These are phyloP conservation scores for Aporophyla lueneburgensis DNA, from an alignment of 2,888 invertebrate genomes.

Conservation along the genomic window DNA sequence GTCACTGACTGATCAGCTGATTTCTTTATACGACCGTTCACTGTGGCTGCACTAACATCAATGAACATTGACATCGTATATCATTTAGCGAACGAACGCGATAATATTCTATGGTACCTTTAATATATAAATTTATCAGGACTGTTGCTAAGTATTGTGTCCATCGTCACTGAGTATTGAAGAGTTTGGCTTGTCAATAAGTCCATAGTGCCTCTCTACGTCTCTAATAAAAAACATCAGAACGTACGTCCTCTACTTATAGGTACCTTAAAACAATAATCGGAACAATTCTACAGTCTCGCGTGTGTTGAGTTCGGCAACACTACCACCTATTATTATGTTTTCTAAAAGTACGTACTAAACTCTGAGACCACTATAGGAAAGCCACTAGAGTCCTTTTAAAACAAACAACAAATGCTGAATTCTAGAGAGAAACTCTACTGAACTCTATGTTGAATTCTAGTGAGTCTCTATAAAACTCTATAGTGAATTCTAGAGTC, in stretches of 20 bases:
- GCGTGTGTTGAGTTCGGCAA: too few species aligned
- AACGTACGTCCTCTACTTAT: too few species aligned
- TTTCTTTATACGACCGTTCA: conserved; percentile 76
- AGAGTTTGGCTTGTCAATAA: conserved; percentile 1
- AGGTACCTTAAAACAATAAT: too few species aligned
- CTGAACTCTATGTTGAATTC: background rate
- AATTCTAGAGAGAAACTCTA: background rate
- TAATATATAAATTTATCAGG: conserved; percentile 38
- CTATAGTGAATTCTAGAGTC: background rate
- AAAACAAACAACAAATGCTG: background rate
- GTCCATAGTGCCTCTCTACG: background rate
- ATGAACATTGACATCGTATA: conserved; percentile 80
- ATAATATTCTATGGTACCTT: conserved; percentile 68
- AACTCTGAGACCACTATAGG: background rate
- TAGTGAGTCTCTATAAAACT: too few species aligned
- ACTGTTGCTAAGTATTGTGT: conserved; percentile 53
- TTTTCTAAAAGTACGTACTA: background rate
- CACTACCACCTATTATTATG: too few species aligned
- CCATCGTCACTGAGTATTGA: conserved; percentile 11
- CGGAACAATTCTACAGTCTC: too few species aligned
- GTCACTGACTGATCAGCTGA: conserved; percentile 70
- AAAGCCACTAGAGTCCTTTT: too few species aligned
- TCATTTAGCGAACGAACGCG: conserved; percentile 68
- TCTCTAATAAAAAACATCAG: background rate
- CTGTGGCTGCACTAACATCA: conserved; percentile 78